phyloP scores from a whole-genome alignment of 2,888 invertebrate species.

The Chirona hameri region DNA sequence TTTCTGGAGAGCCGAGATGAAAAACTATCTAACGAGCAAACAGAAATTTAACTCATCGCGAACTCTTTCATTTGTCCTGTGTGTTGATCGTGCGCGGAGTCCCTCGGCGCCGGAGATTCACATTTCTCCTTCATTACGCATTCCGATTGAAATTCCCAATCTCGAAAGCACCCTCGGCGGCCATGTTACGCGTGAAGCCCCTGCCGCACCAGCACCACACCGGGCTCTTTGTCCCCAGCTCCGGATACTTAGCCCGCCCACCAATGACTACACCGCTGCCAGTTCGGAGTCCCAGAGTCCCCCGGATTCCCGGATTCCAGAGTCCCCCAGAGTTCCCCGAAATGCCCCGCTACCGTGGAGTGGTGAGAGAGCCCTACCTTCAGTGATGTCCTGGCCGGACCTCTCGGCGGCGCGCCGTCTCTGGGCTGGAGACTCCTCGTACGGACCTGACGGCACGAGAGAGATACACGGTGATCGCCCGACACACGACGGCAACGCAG shows the following conservation, averaged over 20 bases:
- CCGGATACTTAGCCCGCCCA: too few species aligned
- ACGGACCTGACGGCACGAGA: conserved; percentile 32
- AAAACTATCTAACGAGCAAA: conserved; percentile 26
- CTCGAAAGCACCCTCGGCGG: neutral
- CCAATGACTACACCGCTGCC: too few species aligned
- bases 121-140: conserved; percentile 5
- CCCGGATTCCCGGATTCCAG: too few species aligned
- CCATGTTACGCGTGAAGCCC: neutral
- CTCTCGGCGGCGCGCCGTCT: conserved; percentile 40
- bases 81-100: neutral
- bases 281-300: too few species aligned
- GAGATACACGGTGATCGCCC: neutral
- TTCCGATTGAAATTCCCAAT: neutral
- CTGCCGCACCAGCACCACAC: neutral
- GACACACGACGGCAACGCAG: too few species aligned
- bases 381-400: conserved; percentile 40
- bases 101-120: neutral
- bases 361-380: conserved; percentile 35
- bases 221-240: neutral
- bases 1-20: neutral
- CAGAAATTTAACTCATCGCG: conserved; percentile 10
- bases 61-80: conserved; percentile 1
- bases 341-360: too few species aligned
- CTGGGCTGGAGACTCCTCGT: conserved; percentile 39
- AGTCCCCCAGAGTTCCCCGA: too few species aligned